Conservation (phyloP, 2,888 invertebrate genomes). For the Dynastes maya region DNA sequence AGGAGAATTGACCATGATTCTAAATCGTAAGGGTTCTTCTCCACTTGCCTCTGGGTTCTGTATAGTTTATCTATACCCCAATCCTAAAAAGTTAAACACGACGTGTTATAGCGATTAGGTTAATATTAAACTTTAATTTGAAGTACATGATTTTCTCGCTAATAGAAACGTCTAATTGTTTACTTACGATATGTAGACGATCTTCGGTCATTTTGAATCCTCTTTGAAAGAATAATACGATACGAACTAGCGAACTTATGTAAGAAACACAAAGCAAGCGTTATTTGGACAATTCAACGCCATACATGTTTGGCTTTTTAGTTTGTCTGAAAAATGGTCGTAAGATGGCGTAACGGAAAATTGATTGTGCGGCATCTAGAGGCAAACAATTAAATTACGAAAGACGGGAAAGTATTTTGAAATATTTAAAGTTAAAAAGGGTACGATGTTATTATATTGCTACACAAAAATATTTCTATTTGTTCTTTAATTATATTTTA, state of each 20-base stretch:
- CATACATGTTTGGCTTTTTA: too few species aligned
- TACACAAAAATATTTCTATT: too few species aligned
- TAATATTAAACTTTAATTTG: background rate
- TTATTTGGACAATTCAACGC: background rate
- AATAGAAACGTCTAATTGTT: background rate
- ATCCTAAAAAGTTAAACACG: constrained; percentile 74
- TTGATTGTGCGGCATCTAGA: too few species aligned
- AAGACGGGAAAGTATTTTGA: too few species aligned
- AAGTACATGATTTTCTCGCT: background rate
- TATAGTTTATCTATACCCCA: constrained; percentile 91
- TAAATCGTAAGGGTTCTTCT: constrained; percentile 92
- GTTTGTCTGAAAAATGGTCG: too few species aligned
- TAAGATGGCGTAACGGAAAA: too few species aligned
- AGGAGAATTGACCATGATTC: constrained; percentile 98
- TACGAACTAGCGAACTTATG: background rate
- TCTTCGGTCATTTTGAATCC: constrained; percentile 50
- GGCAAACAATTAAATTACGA: too few species aligned
- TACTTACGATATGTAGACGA: constrained; percentile 54
- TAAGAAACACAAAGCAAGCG: background rate
- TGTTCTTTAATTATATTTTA: too few species aligned
- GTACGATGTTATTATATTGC: too few species aligned
- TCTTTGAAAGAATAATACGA: background rate
- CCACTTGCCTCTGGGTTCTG: constrained; percentile 88
- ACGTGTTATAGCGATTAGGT: background rate
- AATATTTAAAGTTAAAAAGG: too few species aligned